A percentile compares a stretch with the other conserved stretches of the same genome.
phyloP scores from a whole-genome alignment of 2,888 invertebrate genomes.

The Amaurobius ferox region DNA sequence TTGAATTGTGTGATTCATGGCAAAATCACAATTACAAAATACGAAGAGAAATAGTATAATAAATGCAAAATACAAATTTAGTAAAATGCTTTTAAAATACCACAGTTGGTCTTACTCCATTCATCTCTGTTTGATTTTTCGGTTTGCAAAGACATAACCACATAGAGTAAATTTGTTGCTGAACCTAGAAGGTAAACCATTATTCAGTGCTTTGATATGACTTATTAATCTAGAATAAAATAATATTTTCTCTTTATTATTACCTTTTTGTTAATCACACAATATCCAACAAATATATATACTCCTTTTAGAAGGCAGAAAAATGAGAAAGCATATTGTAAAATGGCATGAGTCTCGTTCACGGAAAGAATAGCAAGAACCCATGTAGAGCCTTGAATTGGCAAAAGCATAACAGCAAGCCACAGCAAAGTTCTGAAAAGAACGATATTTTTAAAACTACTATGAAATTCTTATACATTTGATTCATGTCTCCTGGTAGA shows the following conservation, averaged over 20 bases:
- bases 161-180: constrained; percentile 48
- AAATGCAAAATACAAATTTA: too few species aligned
- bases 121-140: constrained; percentile 23
- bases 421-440: constrained; percentile 85
- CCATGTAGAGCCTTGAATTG: constrained; percentile 90
- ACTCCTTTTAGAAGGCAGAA: constrained; percentile 88
- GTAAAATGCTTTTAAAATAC: constrained; percentile 12
- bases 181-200: constrained; percentile 35
- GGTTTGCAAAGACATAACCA: constrained; percentile 30
- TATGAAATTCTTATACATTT: too few species aligned
- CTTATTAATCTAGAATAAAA: too few species aligned
- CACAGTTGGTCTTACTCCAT: constrained; percentile 32
- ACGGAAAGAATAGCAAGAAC: constrained; percentile 88
- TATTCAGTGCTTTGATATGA: too few species aligned
- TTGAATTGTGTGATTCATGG: too few species aligned
- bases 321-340: constrained; percentile 87
- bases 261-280: constrained; percentile 84
- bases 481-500: too few species aligned
- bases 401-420: constrained; percentile 90
- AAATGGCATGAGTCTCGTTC: constrained; percentile 84
- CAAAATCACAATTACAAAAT: too few species aligned
- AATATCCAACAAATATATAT: constrained; percentile 90
- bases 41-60: too few species aligned
- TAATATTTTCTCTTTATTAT: neutral
- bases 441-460: constrained; percentile 47